phyloP scores from a whole-genome alignment of 2,888 invertebrate species.

The Sipha maydis region DNA sequence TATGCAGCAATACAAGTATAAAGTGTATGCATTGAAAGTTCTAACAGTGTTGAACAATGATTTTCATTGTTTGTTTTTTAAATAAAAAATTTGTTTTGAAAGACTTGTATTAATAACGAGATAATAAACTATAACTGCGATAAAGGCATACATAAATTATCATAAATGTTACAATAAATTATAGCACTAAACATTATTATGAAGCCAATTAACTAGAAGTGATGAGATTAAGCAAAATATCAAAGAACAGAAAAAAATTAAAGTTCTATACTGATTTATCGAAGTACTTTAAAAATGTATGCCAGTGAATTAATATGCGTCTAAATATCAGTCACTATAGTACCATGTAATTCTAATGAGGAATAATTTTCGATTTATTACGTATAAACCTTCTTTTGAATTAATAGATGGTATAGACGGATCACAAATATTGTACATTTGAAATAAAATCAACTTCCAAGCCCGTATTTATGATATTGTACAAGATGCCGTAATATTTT shows the following conservation, averaged over 20 bases:
- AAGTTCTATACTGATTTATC: background rate
- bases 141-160: background rate
- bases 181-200: background rate
- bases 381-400: background rate
- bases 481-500: background rate
- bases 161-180: background rate
- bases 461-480: background rate
- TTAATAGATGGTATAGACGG: too few relatives aligned
- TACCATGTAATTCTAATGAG: background rate
- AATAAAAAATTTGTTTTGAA: background rate
- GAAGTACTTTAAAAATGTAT: constrained; percentile 15
- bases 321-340: constrained; percentile 37
- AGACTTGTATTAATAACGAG: background rate
- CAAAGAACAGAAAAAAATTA: constrained; percentile 10
- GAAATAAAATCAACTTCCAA: constrained; percentile 25
- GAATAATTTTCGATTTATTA: constrained; percentile 13
- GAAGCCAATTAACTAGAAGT: background rate
- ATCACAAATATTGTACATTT: too few relatives aligned
- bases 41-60: background rate
- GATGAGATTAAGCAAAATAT: constrained; percentile 1
- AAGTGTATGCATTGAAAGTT: background rate
- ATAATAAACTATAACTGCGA: background rate
- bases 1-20: background rate
- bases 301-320: constrained; percentile 12
- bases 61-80: background rate